Evolutionary conservation across 2,113 vertebrate species (phyloP).

Genomic region (Hypocryptadius cinnamomeus): DNA sequence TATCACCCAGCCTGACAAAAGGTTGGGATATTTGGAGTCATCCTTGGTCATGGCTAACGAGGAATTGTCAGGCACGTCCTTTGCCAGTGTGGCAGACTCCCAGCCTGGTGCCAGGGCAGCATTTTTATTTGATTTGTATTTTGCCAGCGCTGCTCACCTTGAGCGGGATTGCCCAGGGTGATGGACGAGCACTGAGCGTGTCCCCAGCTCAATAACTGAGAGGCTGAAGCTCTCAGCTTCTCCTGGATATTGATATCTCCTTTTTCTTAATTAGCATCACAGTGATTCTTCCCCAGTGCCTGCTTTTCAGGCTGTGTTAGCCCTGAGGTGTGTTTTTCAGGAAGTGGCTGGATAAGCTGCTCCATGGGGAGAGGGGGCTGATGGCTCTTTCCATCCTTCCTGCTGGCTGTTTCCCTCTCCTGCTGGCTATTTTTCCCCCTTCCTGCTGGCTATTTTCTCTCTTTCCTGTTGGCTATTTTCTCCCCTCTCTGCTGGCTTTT

Average conservation of each 20-base stretch:
- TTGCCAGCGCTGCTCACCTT: neutral
- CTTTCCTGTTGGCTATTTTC: neutral
- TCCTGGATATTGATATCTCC: neutral
- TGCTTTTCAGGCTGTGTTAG: neutral
- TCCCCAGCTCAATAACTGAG: neutral
- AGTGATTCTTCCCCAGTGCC: neutral
- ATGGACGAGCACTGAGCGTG: neutral
- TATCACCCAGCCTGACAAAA: neutral
- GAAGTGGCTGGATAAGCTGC: neutral
- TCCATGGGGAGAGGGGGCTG: neutral
- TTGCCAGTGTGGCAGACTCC: rapidly evolving
- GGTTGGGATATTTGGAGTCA: neutral
- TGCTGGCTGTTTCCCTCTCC: neutral
- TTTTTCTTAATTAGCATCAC: neutral
- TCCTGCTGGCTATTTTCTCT: too few relatives aligned
- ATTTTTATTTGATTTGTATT: neutral
- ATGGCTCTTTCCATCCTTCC: neutral
- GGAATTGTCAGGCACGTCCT: neutral
- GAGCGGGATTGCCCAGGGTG: neutral
- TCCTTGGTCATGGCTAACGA: neutral
- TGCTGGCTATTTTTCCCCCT: rapidly evolving
- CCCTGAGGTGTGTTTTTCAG: neutral
- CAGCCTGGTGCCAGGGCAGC: neutral
- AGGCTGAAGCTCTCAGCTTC: neutral
- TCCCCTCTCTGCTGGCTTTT: neutral